phyloP scores from a whole-genome alignment of 1,140 invertebrate genomes.

The Dryas iulia region DNA sequence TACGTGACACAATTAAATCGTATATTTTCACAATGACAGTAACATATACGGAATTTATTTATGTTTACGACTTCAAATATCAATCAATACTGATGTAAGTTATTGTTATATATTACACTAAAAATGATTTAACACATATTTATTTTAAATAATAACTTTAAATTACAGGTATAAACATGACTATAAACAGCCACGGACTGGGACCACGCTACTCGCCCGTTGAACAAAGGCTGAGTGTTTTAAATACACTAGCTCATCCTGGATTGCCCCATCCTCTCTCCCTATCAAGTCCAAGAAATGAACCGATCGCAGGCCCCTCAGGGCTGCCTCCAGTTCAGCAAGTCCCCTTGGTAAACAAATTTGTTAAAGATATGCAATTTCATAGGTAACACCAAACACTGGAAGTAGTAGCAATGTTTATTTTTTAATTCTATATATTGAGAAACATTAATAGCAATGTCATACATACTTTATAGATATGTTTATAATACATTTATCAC shows the following conservation, averaged over 20 bases:
- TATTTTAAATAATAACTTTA: neutral
- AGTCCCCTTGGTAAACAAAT: conserved; percentile 88
- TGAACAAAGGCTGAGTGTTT: conserved; percentile 66
- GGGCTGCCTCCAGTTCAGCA: conserved; percentile 91
- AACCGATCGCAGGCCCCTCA: conserved; percentile 87
- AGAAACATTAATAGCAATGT: no score
- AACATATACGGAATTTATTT: neutral
- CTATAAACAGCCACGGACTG: conserved; percentile 74
- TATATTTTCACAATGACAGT: neutral
- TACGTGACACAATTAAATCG: neutral
- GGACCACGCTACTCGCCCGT: conserved; percentile 71
- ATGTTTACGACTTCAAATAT: neutral
- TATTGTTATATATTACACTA: neutral
- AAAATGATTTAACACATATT: neutral
- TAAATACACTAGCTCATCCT: conserved; percentile 63
- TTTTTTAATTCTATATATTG: no score
- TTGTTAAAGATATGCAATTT: neutral
- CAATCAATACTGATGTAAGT: neutral
- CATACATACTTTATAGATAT: no score
- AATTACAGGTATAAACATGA: conserved; percentile 78
- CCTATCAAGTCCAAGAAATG: conserved; percentile 84
- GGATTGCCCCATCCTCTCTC: conserved; percentile 69
- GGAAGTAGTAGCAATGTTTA: no score
- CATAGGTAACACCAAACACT: no score
- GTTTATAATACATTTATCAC: conserved; percentile 1